Percentiles rank a stretch among this genome's conserved stretches.
Conservation (phyloP, 2,888 invertebrate genomes). For the Drosophila mulleri region DNA sequence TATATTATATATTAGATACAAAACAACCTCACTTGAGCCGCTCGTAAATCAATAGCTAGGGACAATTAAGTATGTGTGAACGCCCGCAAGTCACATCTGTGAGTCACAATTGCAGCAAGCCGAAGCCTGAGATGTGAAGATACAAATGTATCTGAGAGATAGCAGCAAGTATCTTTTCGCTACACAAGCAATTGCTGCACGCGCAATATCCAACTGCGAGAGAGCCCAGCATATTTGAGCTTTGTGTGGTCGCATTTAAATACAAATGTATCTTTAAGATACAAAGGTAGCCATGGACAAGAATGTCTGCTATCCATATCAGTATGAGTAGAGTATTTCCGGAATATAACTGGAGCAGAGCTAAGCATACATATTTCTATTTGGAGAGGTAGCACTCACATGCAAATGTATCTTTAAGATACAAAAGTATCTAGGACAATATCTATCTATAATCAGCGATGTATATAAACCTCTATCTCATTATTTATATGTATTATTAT, state of each 20-base stretch:
- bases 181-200: background rate
- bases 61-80: background rate
- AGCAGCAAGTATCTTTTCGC: background rate
- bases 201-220: no score
- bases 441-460: no score
- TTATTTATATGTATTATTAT: no score
- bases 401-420: background rate
- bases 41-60: no score
- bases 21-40: background rate
- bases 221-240: no score
- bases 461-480: no score
- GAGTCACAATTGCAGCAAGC: background rate
- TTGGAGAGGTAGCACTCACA: accelerated
- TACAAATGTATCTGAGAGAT: background rate
- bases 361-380: background rate
- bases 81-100: background rate
- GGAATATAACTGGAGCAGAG: no score
- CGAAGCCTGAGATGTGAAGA: background rate
- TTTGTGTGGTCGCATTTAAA: background rate
- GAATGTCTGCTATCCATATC: no score
- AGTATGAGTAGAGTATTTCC: no score
- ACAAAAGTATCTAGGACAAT: background rate
- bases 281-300: background rate
- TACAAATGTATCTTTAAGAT: background rate
- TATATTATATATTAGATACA: background rate